Evolutionary conservation across 2,797 vertebrate genomes (phyloP).

Genomic region (Dendrocincla tyrannina): DNA sequence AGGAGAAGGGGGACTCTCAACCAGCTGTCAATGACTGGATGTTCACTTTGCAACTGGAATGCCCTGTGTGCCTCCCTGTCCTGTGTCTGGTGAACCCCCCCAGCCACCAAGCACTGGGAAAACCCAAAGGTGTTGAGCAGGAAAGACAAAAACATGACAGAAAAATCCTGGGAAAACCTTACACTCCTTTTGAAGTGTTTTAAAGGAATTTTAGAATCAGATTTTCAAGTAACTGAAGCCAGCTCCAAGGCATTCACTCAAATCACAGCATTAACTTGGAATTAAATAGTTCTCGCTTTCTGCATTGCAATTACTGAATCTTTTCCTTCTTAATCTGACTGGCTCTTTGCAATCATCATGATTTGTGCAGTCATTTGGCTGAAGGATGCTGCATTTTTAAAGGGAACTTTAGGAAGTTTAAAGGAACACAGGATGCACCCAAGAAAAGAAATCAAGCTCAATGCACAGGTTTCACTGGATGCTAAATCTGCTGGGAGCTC

Average conservation of each 20-base stretch:
- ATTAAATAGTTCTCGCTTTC: neutral
- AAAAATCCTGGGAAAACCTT: neutral
- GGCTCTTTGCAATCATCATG: neutral
- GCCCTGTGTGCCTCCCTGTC: neutral
- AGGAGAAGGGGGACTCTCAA: neutral
- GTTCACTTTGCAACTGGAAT: neutral
- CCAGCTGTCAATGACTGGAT: fast-evolving
- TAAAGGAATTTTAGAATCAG: neutral
- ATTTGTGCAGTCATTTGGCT: neutral
- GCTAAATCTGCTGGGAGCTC: neutral
- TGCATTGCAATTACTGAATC: neutral
- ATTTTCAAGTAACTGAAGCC: neutral
- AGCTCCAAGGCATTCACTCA: neutral
- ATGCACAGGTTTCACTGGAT: neutral
- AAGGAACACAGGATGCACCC: neutral
- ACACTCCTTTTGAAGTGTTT: neutral
- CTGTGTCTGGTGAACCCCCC: neutral
- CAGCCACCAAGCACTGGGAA: neutral
- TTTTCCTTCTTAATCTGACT: neutral
- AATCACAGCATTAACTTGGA: neutral
- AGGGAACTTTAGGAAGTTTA: neutral
- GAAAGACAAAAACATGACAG: neutral
- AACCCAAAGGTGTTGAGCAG: neutral
- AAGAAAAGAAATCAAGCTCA: neutral
- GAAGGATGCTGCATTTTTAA: neutral